Percentiles rank a stretch among this genome's conserved stretches.
Conservation (phyloP, 1,140 invertebrate genomes). For the Drosophila orena region DNA sequence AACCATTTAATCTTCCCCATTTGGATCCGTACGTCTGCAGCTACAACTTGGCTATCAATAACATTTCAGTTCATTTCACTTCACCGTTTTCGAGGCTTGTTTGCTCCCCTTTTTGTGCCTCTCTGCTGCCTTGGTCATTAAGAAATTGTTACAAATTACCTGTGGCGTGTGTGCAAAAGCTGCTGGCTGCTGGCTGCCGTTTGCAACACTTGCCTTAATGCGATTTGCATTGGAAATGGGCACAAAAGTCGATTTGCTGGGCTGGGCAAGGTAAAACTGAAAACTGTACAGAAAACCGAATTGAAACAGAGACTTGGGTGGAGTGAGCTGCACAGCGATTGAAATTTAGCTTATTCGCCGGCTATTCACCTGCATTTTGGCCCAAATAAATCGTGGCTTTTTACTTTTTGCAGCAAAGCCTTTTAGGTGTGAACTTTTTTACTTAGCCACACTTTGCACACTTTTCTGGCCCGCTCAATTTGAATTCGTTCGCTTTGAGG, state of each 20-base stretch:
- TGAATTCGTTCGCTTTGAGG: constrained; percentile 46
- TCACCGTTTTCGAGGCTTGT: constrained; percentile 14
- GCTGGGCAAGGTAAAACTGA: constrained; percentile 40
- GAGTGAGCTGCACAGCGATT: constrained; percentile 15
- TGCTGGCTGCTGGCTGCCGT: constrained; percentile 43
- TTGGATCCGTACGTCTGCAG: not conserved
- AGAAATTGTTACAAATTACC: constrained; percentile 63
- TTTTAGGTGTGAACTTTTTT: constrained; percentile 59
- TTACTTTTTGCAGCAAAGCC: constrained; percentile 19
- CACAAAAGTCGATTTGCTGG: constrained; percentile 62
- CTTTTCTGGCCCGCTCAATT: constrained; percentile 12
- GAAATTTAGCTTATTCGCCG: constrained; percentile 23
- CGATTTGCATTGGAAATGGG: constrained; percentile 66
- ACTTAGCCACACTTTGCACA: constrained; percentile 12
- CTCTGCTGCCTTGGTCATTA: constrained; percentile 41
- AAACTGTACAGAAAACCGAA: constrained; percentile 26
- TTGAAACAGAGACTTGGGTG: constrained; percentile 12
- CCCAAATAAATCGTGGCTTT: constrained; percentile 29
- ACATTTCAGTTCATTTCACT: constrained; percentile 39
- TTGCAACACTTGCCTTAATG: constrained; percentile 66
- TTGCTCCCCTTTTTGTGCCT: constrained; percentile 12
- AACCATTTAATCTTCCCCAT: not conserved
- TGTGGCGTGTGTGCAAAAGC: constrained; percentile 53
- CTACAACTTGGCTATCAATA: constrained; percentile 15
- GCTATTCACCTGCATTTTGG: constrained; percentile 51